Conservation (phyloP, 2,113 vertebrate species). For the Heterotis niloticus region DNA sequence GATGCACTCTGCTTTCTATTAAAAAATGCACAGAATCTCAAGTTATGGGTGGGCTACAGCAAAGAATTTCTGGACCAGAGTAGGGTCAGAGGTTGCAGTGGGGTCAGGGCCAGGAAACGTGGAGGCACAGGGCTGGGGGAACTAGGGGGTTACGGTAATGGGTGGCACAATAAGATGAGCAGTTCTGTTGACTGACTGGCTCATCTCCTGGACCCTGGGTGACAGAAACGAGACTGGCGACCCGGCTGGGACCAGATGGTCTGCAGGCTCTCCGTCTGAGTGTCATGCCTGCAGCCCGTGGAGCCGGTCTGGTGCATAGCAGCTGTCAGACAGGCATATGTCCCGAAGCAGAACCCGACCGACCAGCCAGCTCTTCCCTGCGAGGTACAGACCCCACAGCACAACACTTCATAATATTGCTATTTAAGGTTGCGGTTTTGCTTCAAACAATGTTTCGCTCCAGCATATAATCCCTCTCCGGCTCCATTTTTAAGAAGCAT, state of each 20-base stretch:
- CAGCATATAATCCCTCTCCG: neutral
- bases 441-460: neutral
- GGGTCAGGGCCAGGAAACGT: neutral
- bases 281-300: slow-evolving; percentile 49
- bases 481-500: slow-evolving; percentile 27
- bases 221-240: slow-evolving; percentile 40
- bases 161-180: slow-evolving; percentile 31
- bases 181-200: slow-evolving; percentile 40
- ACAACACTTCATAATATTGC: neutral
- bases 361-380: neutral
- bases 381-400: neutral
- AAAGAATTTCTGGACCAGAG: neutral
- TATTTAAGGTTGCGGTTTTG: neutral
- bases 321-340: slow-evolving; percentile 54
- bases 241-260: slow-evolving; percentile 64
- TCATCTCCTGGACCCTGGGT: slow-evolving; percentile 41
- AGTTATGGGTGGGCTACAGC: slow-evolving; percentile 1
- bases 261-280: slow-evolving; percentile 47
- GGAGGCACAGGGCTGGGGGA: neutral
- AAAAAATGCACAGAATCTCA: neutral
- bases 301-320: slow-evolving; percentile 45
- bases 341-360: slow-evolving; percentile 17
- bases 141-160: slow-evolving; percentile 23
- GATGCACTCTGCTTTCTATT: neutral
- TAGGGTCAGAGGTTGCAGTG: neutral